A percentile compares a stretch with the other conserved stretches of the same genome.
Conservation (phyloP, 2,113 vertebrate species). For the Etheostoma cragini region DNA sequence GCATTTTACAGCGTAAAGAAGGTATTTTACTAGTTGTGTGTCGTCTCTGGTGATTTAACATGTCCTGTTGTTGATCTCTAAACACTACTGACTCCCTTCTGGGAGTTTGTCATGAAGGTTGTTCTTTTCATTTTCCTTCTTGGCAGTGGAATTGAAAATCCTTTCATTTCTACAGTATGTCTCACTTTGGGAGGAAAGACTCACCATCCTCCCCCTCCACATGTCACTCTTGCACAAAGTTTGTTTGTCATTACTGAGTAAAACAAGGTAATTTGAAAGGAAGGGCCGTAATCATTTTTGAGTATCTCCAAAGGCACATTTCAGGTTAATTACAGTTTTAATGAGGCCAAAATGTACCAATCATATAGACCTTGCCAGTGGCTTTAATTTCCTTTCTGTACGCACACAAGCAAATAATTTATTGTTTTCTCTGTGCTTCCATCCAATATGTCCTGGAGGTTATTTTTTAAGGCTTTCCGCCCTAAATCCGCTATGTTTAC, state of each 20-base stretch:
- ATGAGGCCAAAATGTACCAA: constrained; percentile 40
- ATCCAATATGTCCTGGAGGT: constrained; percentile 26
- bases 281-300: constrained; percentile 24
- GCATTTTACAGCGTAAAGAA: not conserved
- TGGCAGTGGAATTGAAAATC: not conserved
- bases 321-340: constrained; percentile 59
- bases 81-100: not conserved
- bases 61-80: not conserved
- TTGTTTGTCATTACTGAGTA: not conserved
- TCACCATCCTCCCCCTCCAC: not conserved
- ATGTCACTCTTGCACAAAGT: not conserved
- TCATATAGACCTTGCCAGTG: constrained; percentile 64
- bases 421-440: constrained; percentile 41
- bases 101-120: constrained; percentile 18
- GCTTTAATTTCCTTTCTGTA: constrained; percentile 47
- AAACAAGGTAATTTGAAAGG: constrained; percentile 21
- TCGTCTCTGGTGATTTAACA: constrained; percentile 1
- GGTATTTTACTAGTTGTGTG: not conserved
- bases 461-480: constrained; percentile 16
- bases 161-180: not conserved
- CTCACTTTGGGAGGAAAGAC: not conserved
- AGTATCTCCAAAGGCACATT: constrained; percentile 41
- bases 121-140: not conserved
- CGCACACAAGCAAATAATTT: constrained; percentile 38
- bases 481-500: constrained; percentile 16